These are phyloP conservation scores for Drosophila nannoptera DNA, from an alignment of 1,140 invertebrate species.

Conservation along the genomic window DNA sequence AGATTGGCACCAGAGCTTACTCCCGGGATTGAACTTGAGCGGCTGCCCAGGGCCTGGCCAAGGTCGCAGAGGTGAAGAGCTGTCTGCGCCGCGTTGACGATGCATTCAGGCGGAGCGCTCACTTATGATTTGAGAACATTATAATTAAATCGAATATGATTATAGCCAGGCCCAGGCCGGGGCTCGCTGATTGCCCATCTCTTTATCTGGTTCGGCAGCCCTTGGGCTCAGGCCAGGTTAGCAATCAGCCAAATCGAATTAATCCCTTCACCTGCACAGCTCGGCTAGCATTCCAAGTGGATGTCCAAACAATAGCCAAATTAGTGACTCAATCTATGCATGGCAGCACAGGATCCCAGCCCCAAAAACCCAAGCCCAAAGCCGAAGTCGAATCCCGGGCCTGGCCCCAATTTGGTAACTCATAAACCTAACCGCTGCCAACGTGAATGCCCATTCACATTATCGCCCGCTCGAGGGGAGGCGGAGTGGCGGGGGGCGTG, in stretches of 20 bases:
- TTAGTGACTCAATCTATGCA: slow-evolving; percentile 43
- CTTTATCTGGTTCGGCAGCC: not conserved
- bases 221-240: not conserved
- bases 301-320: slow-evolving; percentile 39
- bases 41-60: slow-evolving; percentile 15
- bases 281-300: slow-evolving; percentile 14
- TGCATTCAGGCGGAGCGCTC: no score
- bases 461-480: not conserved
- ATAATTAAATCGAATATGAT: no score
- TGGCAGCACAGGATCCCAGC: slow-evolving; percentile 23
- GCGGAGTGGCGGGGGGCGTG: not conserved
- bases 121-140: no score
- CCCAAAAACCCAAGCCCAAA: slow-evolving; percentile 1
- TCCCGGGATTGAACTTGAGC: slow-evolving; percentile 19
- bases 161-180: no score
- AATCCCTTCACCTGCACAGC: slow-evolving; percentile 12
- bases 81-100: not conserved
- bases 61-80: not conserved
- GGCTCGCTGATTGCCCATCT: no score
- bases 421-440: slow-evolving; percentile 32
- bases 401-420: slow-evolving; percentile 14
- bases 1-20: slow-evolving; percentile 20
- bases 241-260: slow-evolving; percentile 1
- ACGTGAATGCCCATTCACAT: slow-evolving; percentile 33
- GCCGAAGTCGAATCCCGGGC: not conserved